Evolutionary conservation across 2,113 vertebrate species (phyloP).

Genomic region (Maccullochella peelii): DNA sequence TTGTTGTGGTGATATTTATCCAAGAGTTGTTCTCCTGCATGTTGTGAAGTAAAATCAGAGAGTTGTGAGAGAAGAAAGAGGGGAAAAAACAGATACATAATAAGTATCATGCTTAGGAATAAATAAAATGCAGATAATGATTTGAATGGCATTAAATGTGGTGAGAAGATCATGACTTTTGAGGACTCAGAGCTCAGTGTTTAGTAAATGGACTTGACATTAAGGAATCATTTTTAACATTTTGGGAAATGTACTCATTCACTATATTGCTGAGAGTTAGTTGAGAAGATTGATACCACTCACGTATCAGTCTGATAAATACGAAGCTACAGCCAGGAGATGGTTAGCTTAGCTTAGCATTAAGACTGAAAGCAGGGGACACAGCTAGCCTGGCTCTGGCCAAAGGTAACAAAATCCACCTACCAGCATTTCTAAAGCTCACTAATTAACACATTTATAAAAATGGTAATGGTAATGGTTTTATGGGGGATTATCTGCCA

Average conservation of each 20-base stretch:
- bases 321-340: not conserved
- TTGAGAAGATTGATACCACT: not conserved
- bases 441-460: not conserved
- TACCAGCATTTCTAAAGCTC: conserved; percentile 4
- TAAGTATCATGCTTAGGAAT: not conserved
- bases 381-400: not conserved
- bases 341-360: conserved; percentile 7
- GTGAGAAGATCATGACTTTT: not conserved
- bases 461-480: not conserved
- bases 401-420: not conserved
- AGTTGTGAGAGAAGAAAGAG: not conserved
- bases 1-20: conserved; percentile 11
- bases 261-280: not conserved
- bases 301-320: not conserved
- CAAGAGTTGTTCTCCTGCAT: not conserved
- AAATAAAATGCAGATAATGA: not conserved
- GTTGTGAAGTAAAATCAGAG: not conserved
- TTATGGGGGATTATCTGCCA: not conserved
- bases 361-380: not conserved
- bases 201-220: not conserved
- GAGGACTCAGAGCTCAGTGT: not conserved
- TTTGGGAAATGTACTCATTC: not conserved
- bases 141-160: not conserved
- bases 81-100: not conserved
- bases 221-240: not conserved